A percentile compares a stretch with the other conserved stretches of the same genome.
These are phyloP conservation scores for Vombatus ursinus DNA, from an alignment of 2,113 vertebrate species.

Conservation along the genomic window DNA sequence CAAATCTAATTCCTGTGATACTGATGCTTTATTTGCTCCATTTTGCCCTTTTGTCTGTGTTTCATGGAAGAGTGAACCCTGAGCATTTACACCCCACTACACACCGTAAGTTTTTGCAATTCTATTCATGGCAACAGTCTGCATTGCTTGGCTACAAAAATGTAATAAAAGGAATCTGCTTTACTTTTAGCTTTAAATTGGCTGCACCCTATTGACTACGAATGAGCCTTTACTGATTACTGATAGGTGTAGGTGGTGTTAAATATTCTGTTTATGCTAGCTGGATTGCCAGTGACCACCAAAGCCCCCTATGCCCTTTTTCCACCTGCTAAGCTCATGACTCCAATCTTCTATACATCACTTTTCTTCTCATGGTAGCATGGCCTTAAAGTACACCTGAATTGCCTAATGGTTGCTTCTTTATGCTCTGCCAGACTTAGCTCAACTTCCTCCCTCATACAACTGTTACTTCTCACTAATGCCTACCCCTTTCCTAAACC, in stretches of 20 bases:
- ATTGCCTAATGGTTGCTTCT: neutral
- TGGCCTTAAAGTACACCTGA: neutral
- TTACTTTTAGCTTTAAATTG: neutral
- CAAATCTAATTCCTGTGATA: neutral
- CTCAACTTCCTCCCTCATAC: neutral
- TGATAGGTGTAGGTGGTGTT: neutral
- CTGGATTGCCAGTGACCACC: neutral
- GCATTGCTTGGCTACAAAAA: neutral
- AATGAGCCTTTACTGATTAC: neutral
- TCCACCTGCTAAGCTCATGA: neutral
- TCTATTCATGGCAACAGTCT: neutral
- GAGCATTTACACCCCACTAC: neutral
- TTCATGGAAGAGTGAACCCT: constrained; percentile 1
- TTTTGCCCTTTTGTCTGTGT: constrained; percentile 1
- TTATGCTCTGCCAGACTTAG: neutral
- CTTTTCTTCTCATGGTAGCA: neutral
- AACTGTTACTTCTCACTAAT: neutral
- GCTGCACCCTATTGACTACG: neutral
- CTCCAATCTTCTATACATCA: neutral
- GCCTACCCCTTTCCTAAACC: neutral
- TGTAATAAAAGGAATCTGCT: neutral
- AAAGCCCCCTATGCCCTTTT: neutral
- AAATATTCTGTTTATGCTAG: neutral
- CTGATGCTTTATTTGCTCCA: neutral
- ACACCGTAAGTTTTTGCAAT: neutral